Conservation (phyloP, 2,888 invertebrate species). For the Globia sparganii region DNA sequence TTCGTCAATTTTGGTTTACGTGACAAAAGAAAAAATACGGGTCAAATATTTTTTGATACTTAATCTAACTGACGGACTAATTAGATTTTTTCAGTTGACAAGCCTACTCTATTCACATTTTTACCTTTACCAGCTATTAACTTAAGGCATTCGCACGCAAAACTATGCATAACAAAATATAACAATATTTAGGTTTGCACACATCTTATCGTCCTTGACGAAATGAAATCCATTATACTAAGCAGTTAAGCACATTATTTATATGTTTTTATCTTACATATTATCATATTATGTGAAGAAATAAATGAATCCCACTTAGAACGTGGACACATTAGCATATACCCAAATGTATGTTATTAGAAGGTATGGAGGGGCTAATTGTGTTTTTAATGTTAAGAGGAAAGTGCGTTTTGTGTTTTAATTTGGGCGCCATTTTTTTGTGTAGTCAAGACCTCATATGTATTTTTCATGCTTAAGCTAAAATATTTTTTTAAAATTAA, state of each 20-base stretch:
- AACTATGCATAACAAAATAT: constrained; percentile 1
- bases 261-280: constrained; percentile 68
- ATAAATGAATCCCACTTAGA: constrained; percentile 58
- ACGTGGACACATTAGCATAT: constrained; percentile 76
- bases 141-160: constrained; percentile 10
- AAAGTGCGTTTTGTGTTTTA: constrained; percentile 28
- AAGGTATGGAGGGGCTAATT: constrained; percentile 72
- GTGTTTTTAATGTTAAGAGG: constrained; percentile 63
- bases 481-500: background rate
- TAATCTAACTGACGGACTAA: too few relatives aligned
- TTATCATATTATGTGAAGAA: constrained; percentile 66
- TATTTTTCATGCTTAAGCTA: background rate
- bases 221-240: constrained; percentile 62
- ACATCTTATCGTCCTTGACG: constrained; percentile 26
- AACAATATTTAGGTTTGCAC: constrained; percentile 20
- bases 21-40: too few relatives aligned
- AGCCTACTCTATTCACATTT: background rate
- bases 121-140: background rate
- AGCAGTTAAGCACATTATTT: constrained; percentile 62
- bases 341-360: constrained; percentile 73
- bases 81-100: too few relatives aligned
- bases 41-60: too few relatives aligned
- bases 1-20: too few relatives aligned
- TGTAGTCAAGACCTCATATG: background rate
- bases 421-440: constrained; percentile 1